Base-by-base conservation (phyloP, 2,888 invertebrate genomes). In the Pyrochroa serraticornis region DNA sequence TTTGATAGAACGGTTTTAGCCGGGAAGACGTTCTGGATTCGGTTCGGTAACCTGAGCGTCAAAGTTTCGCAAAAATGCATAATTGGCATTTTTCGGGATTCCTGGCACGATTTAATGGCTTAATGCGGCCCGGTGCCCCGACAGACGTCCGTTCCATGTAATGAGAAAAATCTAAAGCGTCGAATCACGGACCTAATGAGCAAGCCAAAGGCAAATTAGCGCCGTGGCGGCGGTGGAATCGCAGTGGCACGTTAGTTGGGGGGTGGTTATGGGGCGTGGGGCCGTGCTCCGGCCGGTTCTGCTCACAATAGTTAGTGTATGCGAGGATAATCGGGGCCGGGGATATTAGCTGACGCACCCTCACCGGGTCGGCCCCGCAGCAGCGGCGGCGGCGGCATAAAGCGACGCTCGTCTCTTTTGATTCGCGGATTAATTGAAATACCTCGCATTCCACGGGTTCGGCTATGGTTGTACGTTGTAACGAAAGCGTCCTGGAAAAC, bases 341-440 rank as follows among this genome's bases (percentile, higher is more conserved):
- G 33, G 59, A 59, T 55, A 55, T 59, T 59, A 59, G 59, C 57
- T 51, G 41, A 45, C 46, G 46, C 49, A 57, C 60, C 54, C 48
- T 60, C 52, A 50, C 49, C 57, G 63, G 65, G 59, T 62, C 63
- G 61, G 62, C 60, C 45, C 38, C 52, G 34, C n/a, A 10, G 57
- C 45, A 35, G 58, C 58, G 58, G 60, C 64, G 65, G 67, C 72
- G 68, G 69, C 66, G 66, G 71, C 69, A 74, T 74, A 75, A 75
- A 75, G 75, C 75, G 74, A 67, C 73, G 75, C 75, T 73, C 73
- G 74, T 74, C 77, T 79, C 78, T 78, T 79, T 78, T 79, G 78
- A 78, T 78, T 78, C 77, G 76, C 71, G 78, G 77, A 79, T 79
- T 79, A 79, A 79, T 79, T 79, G 79, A 78, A 79, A 79, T 79